Evolutionary conservation across 2,888 invertebrate genomes (phyloP).

Genomic region (Heteromyza rotundicornis): DNA sequence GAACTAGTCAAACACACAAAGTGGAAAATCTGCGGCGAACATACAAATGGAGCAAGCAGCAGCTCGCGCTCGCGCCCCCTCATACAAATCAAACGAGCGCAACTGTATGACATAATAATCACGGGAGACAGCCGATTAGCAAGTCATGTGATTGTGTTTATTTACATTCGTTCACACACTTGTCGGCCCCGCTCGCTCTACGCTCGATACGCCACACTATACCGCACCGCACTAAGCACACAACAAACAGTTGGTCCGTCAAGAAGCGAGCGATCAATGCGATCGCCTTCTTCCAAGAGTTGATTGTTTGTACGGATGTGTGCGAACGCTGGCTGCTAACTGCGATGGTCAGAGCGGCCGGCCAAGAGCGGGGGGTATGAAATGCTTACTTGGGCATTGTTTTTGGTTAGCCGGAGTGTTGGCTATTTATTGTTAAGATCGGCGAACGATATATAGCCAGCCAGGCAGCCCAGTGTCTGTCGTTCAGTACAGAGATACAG

Average conservation of each 20-base stretch:
- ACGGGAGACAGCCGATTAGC: constrained; percentile 61
- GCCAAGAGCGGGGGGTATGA: too few relatives aligned
- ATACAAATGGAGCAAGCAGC: not conserved
- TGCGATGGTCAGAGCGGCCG: too few relatives aligned
- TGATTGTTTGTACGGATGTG: too few relatives aligned
- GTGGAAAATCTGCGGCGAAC: too few relatives aligned
- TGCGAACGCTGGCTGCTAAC: too few relatives aligned
- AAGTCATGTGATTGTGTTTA: constrained; percentile 62
- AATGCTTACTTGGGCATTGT: too few relatives aligned
- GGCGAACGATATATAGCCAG: too few relatives aligned
- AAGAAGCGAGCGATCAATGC: constrained; percentile 10
- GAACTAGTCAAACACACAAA: too few relatives aligned
- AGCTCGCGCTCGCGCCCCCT: not conserved
- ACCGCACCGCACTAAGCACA: not conserved
- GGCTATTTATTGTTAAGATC: too few relatives aligned
- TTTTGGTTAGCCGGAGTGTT: too few relatives aligned
- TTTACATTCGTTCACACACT: constrained; percentile 43
- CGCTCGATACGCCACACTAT: constrained; percentile 9
- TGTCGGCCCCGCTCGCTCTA: constrained; percentile 8
- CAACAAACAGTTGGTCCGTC: not conserved
- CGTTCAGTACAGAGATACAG: too few relatives aligned
- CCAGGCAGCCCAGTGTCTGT: too few relatives aligned
- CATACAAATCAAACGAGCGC: not conserved
- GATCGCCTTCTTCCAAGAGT: constrained; percentile 27
- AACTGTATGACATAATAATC: constrained; percentile 60